Evolutionary conservation across 1,140 invertebrate species (phyloP).

Genomic region (Varroa destructor): DNA sequence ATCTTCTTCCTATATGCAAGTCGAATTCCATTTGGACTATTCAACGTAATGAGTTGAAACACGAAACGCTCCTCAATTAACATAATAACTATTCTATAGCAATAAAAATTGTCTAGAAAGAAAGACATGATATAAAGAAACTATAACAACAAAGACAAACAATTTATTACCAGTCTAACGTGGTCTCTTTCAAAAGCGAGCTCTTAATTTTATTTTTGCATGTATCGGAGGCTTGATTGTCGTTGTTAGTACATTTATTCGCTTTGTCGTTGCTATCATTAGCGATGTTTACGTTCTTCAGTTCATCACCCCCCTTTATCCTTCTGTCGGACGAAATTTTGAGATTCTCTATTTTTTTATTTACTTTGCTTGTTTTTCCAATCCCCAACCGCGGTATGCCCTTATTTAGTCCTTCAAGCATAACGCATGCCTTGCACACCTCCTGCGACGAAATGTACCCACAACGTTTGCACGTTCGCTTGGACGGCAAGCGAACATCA

Average conservation of each 20-base stretch:
- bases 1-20: too few species aligned
- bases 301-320: not conserved
- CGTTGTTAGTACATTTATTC: too few species aligned
- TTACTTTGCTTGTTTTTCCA: conserved; percentile 31
- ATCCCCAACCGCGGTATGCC: conserved; percentile 56
- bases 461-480: conserved; percentile 65
- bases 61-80: not conserved
- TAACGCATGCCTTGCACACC: conserved; percentile 89
- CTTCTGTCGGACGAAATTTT: not conserved
- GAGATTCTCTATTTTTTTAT: conserved; percentile 13
- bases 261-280: too few species aligned
- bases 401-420: conserved; percentile 86
- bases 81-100: not conserved
- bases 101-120: not conserved
- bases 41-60: too few species aligned
- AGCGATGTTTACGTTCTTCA: not conserved
- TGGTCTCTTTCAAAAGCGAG: not conserved
- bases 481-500: conserved; percentile 61
- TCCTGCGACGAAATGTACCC: conserved; percentile 89
- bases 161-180: conserved; percentile 10
- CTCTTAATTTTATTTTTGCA: not conserved
- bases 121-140: not conserved
- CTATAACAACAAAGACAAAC: too few species aligned
- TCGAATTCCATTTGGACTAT: too few species aligned
- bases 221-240: too few species aligned